phyloP scores from a whole-genome alignment of 2,113 vertebrate genomes.

The Thinocorus orbignyianus region DNA sequence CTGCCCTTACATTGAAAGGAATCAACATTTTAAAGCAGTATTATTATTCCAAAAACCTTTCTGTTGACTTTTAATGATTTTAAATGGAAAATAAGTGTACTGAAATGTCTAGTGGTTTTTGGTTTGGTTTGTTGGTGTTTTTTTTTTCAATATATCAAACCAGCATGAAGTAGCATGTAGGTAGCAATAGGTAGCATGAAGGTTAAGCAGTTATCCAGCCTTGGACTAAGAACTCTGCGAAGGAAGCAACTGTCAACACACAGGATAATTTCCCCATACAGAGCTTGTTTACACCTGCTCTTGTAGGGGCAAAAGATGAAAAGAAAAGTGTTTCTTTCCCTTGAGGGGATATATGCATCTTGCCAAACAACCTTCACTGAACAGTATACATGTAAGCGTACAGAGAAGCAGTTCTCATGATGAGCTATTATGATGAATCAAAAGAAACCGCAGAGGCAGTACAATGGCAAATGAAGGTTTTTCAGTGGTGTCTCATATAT shows the following conservation, averaged over 20 bases:
- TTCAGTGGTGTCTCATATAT: slow-evolving; percentile 28
- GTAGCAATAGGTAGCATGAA: background rate
- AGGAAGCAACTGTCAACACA: background rate
- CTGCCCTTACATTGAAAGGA: background rate
- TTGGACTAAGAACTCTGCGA: background rate
- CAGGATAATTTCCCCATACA: background rate
- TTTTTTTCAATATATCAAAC: background rate
- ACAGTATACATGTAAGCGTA: background rate
- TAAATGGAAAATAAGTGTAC: background rate
- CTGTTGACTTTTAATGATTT: background rate
- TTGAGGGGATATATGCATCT: background rate
- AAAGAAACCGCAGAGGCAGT: slow-evolving; percentile 16
- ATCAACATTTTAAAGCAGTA: background rate
- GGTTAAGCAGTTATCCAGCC: background rate
- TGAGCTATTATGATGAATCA: slow-evolving; percentile 44
- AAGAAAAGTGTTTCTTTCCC: background rate
- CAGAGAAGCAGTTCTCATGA: background rate
- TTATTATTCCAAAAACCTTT: background rate
- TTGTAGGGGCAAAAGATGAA: background rate
- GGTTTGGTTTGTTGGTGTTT: too few species aligned
- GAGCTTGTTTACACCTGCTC: background rate
- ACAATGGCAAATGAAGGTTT: slow-evolving; percentile 34
- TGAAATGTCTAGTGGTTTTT: background rate
- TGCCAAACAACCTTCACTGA: background rate
- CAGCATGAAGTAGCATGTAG: background rate